Conservation (phyloP, 2,797 vertebrate species). For the Avahi laniger region DNA sequence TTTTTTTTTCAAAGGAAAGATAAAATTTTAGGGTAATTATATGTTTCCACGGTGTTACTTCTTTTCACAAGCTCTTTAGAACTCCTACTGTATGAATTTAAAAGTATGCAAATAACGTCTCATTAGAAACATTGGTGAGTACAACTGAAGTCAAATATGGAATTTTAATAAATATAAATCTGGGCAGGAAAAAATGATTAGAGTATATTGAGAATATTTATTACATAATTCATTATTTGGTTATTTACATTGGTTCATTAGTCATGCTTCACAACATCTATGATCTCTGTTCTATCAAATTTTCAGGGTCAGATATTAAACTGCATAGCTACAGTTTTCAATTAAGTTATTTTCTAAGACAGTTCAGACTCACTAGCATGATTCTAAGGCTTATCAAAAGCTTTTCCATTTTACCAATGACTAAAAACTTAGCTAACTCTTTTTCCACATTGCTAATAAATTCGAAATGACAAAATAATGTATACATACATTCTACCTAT, state of each 20-base stretch:
- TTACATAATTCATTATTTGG: not conserved
- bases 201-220: not conserved
- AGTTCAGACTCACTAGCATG: not conserved
- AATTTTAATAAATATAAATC: not conserved
- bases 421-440: not conserved
- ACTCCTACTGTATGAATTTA: not conserved
- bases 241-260: not conserved
- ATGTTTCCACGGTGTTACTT: not conserved
- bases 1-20: not conserved
- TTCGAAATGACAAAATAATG: not conserved
- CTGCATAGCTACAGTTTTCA: not conserved
- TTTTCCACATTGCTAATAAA: not conserved
- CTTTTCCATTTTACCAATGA: not conserved
- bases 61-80: conserved; percentile 5
- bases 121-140: not conserved
- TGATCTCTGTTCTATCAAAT: not conserved
- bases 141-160: not conserved
- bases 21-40: not conserved
- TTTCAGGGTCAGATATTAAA: not conserved
- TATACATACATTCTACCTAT: not conserved
- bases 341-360: not conserved
- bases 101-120: not conserved
- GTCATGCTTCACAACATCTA: not conserved
- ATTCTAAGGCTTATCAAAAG: not conserved
- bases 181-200: not conserved